phyloP scores from a whole-genome alignment of 1,140 invertebrate species.

The Drosophila subobscura region DNA sequence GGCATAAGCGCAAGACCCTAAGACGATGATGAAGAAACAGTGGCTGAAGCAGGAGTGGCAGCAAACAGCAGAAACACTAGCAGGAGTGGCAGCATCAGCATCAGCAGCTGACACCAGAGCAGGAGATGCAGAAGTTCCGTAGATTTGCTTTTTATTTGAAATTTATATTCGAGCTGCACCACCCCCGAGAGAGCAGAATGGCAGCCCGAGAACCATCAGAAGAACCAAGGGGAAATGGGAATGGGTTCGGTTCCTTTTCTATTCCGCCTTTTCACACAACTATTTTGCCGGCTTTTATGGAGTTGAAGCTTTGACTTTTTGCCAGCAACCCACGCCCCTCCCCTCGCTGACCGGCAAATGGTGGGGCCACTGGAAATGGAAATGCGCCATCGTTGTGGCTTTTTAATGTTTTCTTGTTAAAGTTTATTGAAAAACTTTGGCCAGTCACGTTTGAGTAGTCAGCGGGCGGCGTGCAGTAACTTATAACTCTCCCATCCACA shows the following conservation, averaged over 20 bases:
- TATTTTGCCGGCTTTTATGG: conserved; percentile 73
- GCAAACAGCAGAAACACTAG: conserved; percentile 8
- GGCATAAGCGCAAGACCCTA: conserved; percentile 53
- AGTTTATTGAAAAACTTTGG: conserved; percentile 82
- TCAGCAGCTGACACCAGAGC: conserved; percentile 43
- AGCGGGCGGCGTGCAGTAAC: conserved; percentile 58
- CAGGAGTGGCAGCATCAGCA: conserved; percentile 11
- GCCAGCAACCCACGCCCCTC: conserved; percentile 5
- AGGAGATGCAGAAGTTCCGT: conserved; percentile 55
- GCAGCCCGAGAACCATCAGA: conserved; percentile 46
- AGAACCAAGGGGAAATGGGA: background rate
- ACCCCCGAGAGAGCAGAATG: conserved; percentile 14
- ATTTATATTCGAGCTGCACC: conserved; percentile 65
- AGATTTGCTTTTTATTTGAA: conserved; percentile 81
- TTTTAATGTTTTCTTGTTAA: conserved; percentile 82
- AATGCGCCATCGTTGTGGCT: conserved; percentile 75
- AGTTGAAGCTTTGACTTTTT: conserved; percentile 76
- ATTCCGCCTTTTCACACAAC: conserved; percentile 64
- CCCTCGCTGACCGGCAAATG: no score
- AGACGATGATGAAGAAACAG: conserved; percentile 24
- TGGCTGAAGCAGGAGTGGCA: conserved; percentile 1
- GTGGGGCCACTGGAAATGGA: conserved; percentile 63
- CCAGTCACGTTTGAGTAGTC: conserved; percentile 82
- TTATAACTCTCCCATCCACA: conserved; percentile 45
- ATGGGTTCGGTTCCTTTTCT: no score